Conservation (phyloP, 1,140 invertebrate genomes). For the Zophobas atratus region DNA sequence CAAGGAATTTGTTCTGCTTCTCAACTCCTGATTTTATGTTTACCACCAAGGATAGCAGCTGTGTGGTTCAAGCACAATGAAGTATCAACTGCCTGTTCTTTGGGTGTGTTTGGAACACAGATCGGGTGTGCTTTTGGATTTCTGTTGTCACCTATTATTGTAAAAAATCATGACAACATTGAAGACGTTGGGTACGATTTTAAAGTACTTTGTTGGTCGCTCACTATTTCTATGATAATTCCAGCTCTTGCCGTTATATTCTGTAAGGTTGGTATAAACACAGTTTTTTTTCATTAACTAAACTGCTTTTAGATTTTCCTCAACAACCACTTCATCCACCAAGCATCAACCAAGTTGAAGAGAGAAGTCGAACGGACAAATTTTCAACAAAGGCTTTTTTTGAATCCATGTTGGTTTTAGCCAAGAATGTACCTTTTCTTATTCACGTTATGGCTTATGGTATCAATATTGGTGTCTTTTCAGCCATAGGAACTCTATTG, state of each 20-base stretch:
- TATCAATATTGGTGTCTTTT: conserved; percentile 58
- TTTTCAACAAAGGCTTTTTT: conserved; percentile 49
- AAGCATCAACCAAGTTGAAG: conserved; percentile 64
- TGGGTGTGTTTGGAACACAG: conserved; percentile 86
- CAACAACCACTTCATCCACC: conserved; percentile 73
- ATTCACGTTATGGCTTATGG: conserved; percentile 55
- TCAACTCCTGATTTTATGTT: conserved; percentile 79
- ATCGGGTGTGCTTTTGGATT: conserved; percentile 70
- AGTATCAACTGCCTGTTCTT: conserved; percentile 84
- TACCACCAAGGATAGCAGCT: conserved; percentile 82
- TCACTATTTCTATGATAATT: conserved; percentile 73
- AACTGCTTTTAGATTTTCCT: conserved; percentile 71
- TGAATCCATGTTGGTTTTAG: conserved; percentile 30
- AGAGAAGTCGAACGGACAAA: conserved; percentile 47
- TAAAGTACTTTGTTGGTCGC: conserved; percentile 66
- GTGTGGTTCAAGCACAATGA: conserved; percentile 72
- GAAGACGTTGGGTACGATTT: conserved; percentile 67
- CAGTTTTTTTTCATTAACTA: conserved; percentile 24
- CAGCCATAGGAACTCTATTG: conserved; percentile 57
- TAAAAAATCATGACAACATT: conserved; percentile 68
- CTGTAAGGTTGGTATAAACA: conserved; percentile 68
- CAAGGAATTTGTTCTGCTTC: conserved; percentile 80
- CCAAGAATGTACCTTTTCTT: conserved; percentile 54
- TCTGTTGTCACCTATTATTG: conserved; percentile 68
- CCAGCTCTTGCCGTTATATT: conserved; percentile 73